phyloP scores from a whole-genome alignment of 2,888 invertebrate species.

The Nemotelus nigrinus region DNA sequence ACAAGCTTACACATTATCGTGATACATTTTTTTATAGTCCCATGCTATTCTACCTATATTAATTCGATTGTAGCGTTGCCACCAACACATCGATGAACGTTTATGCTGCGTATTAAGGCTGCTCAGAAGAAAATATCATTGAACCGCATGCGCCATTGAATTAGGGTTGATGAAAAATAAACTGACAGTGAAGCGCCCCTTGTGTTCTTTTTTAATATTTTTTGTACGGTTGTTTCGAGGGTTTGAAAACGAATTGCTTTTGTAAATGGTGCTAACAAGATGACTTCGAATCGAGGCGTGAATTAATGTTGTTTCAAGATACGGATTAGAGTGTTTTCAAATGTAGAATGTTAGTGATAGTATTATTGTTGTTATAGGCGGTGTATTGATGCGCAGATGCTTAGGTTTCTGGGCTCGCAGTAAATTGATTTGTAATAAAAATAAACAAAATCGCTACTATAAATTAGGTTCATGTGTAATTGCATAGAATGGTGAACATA shows the following conservation, averaged over 20 bases:
- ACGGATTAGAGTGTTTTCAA: slow-evolving; percentile 24
- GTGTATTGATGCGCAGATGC: slow-evolving; percentile 6
- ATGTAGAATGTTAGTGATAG: neutral
- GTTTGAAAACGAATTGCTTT: slow-evolving; percentile 36
- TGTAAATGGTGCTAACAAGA: slow-evolving; percentile 41
- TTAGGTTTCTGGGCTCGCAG: neutral
- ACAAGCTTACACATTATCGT: slow-evolving; percentile 8
- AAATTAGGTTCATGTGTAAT: too few relatives aligned
- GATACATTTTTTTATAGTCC: slow-evolving; percentile 9
- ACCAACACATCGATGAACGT: neutral
- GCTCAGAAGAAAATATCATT: neutral
- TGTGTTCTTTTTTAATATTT: slow-evolving; percentile 4
- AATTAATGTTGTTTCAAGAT: slow-evolving; percentile 43
- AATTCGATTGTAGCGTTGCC: too few relatives aligned
- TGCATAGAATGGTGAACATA: too few relatives aligned
- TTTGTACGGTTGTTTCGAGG: neutral
- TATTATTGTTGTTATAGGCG: neutral
- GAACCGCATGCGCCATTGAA: slow-evolving; percentile 41
- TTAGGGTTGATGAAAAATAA: slow-evolving; percentile 38
- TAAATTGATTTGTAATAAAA: neutral
- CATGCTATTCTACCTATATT: neutral
- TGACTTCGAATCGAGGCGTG: slow-evolving; percentile 37
- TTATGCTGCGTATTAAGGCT: neutral
- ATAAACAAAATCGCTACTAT: too few relatives aligned
- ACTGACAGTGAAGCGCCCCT: slow-evolving; percentile 41